Base-by-base conservation (phyloP, 2,888 invertebrate genomes). In the Stegophylla sp. region DNA sequence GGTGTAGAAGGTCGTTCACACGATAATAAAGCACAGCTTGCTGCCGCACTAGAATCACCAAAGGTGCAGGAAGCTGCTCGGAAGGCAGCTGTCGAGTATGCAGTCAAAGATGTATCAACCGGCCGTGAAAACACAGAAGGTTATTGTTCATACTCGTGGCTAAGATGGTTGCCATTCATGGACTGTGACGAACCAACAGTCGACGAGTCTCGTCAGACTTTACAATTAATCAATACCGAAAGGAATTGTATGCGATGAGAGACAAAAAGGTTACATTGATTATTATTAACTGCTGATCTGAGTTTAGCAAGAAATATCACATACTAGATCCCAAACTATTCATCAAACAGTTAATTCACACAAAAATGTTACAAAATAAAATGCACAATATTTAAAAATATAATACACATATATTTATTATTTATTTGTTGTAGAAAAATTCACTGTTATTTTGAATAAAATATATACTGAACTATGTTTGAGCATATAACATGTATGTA, bases 61-160 rank as follows among this genome's bases (percentile, higher is more conserved):
- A 81, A 83, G 53, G 81, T 83, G 28, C 83, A 82, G 56, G 64
- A 77, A 43, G 82, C 77, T 1, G 76, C 82, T 1, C 77, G 82
- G 12, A 79, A 72, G 34, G 61, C 82, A 17, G 83, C 84, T 79
- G 63, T 83, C 3, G 81, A 83, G 13, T 83, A 84, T 9, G 83
- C 83, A 13, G 77, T 82, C 13, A 51, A 81, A 26, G 74, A 83
- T 23, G 23, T 79, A 12, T 45, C 67, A 10, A 74, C 77, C 10
- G 7, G 67, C 4, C 77, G 82, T 7, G 81, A 74, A 2, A 64
- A 64, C 26, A 77, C 66, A 0, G 69, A 81, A 1, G 82, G 79
- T 28, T 74, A 82, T 56, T 83, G 82, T 71, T 69, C 82, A n/a
- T 82, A 82, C 59, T 82, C 83, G 5, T 83, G 83, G 83, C 45